A percentile compares a stretch with the other conserved stretches of the same genome.
phyloP scores from a whole-genome alignment of 2,888 invertebrate species.

The Rotaria sp. region DNA sequence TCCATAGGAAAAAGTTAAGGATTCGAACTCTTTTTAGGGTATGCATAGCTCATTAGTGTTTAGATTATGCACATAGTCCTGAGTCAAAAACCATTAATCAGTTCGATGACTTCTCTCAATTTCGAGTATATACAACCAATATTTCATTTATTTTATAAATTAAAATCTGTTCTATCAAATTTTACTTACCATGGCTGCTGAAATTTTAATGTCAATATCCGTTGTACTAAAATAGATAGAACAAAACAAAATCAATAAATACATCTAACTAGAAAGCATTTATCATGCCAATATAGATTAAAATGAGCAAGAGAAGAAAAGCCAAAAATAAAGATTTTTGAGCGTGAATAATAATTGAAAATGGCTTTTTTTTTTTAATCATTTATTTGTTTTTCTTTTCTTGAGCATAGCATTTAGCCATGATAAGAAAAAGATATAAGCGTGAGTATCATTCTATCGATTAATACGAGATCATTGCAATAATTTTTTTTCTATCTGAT shows the following conservation, averaged over 20 bases:
- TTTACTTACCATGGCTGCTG: neutral
- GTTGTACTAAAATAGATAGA: neutral
- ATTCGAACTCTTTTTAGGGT: no score
- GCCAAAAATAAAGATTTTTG: neutral
- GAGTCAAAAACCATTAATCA: no score
- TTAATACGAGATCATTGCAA: neutral
- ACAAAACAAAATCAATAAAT: neutral
- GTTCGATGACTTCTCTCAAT: no score
- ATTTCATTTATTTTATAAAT: no score
- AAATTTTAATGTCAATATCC: constrained; percentile 29
- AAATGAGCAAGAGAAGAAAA: neutral
- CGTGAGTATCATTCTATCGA: neutral
- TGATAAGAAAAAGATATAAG: neutral
- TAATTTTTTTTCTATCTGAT: neutral
- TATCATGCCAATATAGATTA: neutral
- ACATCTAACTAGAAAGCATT: no score
- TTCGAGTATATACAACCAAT: no score
- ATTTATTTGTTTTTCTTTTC: neutral
- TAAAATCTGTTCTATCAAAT: no score
- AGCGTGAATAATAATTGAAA: neutral
- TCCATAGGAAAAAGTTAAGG: no score
- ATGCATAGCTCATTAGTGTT: no score
- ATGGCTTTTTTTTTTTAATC: neutral
- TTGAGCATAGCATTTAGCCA: neutral
- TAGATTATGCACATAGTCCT: no score